phyloP scores from a whole-genome alignment of 1,140 invertebrate species.

The Drosophila punjabiensis region DNA sequence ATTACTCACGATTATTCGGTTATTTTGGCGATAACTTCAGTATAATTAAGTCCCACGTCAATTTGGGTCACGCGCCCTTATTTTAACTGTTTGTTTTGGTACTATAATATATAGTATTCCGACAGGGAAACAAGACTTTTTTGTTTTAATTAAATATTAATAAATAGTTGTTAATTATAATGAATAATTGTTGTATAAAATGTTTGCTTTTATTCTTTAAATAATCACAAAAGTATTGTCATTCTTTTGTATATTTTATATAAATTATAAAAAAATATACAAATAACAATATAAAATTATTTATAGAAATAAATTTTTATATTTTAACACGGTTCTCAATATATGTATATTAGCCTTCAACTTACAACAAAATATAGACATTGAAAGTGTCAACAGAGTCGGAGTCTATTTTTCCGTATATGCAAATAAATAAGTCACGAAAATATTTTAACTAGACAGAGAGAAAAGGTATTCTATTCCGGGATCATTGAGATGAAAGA shows the following conservation, averaged over 20 bases:
- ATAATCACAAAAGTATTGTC: no score
- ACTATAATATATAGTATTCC: neutral
- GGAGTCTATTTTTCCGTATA: neutral
- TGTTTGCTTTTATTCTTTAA: no score
- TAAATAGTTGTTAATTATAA: no score
- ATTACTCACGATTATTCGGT: slow-evolving; percentile 29
- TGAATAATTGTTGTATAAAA: no score
- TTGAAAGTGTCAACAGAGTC: neutral
- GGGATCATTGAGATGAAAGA: neutral
- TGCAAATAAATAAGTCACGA: slow-evolving; percentile 31
- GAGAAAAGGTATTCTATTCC: neutral
- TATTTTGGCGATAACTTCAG: slow-evolving; percentile 34
- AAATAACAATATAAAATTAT: no score
- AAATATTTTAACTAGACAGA: neutral
- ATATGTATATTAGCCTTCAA: no score
- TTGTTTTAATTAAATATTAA: neutral
- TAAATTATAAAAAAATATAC: no score
- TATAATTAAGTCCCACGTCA: slow-evolving; percentile 19
- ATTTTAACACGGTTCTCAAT: no score
- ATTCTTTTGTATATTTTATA: no score
- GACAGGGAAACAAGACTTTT: neutral
- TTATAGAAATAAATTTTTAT: no score
- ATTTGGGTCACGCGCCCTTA: slow-evolving; percentile 40
- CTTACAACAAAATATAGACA: neutral
- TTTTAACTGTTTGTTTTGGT: slow-evolving; percentile 7